Evolutionary conservation across 2,888 invertebrate species (phyloP), one percentile per base, ranked within the genome.

Genomic region (Melinaea menophilus): DNA sequence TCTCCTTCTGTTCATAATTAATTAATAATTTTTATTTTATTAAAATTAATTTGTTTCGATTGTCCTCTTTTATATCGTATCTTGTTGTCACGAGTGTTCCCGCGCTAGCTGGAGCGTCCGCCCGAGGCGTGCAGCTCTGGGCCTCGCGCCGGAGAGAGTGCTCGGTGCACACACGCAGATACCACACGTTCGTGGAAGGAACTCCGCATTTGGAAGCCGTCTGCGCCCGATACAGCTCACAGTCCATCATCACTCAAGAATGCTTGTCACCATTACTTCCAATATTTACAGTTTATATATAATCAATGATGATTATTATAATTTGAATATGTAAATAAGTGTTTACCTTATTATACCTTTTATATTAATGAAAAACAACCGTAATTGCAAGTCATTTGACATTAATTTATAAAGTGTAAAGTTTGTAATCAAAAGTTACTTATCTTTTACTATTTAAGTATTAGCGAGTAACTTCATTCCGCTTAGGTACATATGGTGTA

Each of bases 171-270:
- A 41, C 41, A 11, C 51, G 22, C 51, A 31, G 31, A 51, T 51
- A 7, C 51, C 51, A 9, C 51, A 31, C 51, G 51, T 64, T 56
- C 63, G 51, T 55, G 64, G 68, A 69, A 61, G 62, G 55, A 61
- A 56, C 61, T 62, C 68, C 69, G 35, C 69, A 65, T 69, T 65
- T 48, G 68, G 68, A 58, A 68, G 61, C 60, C 34, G 64, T 33
- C 58, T 64, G 58, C 63, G 22, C 56, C 62, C 47, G 55, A 51
- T 35, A 12, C 48, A 11, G 31, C n/a, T 51, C 22, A 13, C 51
- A 11, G 51, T 51, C 55, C 33, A 46, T 55, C 41, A 22, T 55
- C 60, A 41, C 60, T 55, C 47, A 33, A 12, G 46, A 56, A 47
- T 37, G 46, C 4, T 55, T 47, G 34, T 56, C 56, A 31, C 5